Evolutionary conservation across 2,888 invertebrate genomes (phyloP).

Genomic region (Papilio gigon): DNA sequence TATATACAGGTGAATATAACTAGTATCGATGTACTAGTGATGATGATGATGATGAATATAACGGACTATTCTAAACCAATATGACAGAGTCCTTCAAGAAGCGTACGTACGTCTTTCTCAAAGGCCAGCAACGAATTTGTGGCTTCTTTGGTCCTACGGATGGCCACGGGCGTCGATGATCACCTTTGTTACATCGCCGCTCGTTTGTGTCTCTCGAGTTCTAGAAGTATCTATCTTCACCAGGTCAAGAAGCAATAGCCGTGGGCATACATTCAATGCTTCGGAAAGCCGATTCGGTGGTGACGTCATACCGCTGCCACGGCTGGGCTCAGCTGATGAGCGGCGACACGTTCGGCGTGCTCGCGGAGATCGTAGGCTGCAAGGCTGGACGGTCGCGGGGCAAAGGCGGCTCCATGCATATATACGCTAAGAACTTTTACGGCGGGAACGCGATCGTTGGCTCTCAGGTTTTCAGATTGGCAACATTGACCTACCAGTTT

Average conservation of each 20-base stretch:
- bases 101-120: no score
- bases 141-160: no score
- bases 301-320: slow-evolving; percentile 98
- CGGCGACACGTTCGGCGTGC: slow-evolving; percentile 87
- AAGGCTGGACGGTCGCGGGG: slow-evolving; percentile 94
- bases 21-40: no score
- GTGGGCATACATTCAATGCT: slow-evolving; percentile 96
- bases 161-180: no score
- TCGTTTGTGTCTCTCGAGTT: no score
- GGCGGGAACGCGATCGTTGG: slow-evolving; percentile 99
- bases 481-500: no score
- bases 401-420: slow-evolving; percentile 99
- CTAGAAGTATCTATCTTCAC: neutral
- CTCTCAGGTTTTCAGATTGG: slow-evolving; percentile 95
- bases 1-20: slow-evolving; percentile 90
- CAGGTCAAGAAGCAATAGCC: slow-evolving; percentile 83
- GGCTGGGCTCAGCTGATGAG: slow-evolving; percentile 99
- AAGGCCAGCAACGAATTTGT: no score
- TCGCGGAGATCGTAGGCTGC: slow-evolving; percentile 95
- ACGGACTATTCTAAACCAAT: no score
- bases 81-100: no score
- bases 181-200: no score
- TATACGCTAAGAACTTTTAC: slow-evolving; percentile 96
- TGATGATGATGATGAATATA: no score
- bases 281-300: slow-evolving; percentile 91